These are phyloP conservation scores for Papilio polyxenes DNA, from an alignment of 1,140 invertebrate genomes.

Conservation along the genomic window DNA sequence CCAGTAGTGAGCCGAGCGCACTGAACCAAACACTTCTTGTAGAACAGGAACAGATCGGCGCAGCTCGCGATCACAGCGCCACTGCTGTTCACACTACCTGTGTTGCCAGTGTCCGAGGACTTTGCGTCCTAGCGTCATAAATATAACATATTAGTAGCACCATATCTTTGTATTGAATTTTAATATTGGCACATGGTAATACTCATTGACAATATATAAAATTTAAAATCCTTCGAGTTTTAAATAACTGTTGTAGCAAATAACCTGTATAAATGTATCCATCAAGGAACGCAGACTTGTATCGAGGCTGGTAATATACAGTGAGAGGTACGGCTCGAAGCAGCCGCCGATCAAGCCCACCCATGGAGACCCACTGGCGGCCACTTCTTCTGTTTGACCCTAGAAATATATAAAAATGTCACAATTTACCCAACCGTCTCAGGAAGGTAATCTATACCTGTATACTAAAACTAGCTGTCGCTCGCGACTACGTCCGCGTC, in stretches of 20 bases:
- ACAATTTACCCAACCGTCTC: too few relatives aligned
- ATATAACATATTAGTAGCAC: not conserved
- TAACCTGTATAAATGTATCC: conserved; percentile 87
- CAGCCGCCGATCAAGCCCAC: conserved; percentile 92
- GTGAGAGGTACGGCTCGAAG: conserved; percentile 95
- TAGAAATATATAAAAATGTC: not conserved
- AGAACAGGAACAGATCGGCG: conserved; percentile 96
- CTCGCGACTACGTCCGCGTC: too few relatives aligned
- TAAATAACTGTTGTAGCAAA: too few relatives aligned
- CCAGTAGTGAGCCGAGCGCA: conserved; percentile 96
- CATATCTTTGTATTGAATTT: too few relatives aligned
- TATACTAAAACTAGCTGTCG: too few relatives aligned
- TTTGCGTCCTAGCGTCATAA: conserved; percentile 53
- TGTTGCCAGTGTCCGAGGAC: conserved; percentile 34
- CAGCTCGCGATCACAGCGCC: conserved; percentile 92
- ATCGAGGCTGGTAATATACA: conserved; percentile 97
- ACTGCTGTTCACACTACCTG: conserved; percentile 39
- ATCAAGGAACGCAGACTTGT: conserved; percentile 93
- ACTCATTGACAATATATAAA: too few relatives aligned
- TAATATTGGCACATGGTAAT: too few relatives aligned
- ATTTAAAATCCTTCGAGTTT: too few relatives aligned
- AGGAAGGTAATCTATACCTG: not conserved
- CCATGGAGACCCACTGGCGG: conserved; percentile 80
- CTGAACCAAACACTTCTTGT: conserved; percentile 98
- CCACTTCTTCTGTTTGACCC: conserved; percentile 23